These are phyloP conservation scores for Oscheius sp. DNA, from an alignment of 2,888 invertebrate genomes.

Conservation along the genomic window DNA sequence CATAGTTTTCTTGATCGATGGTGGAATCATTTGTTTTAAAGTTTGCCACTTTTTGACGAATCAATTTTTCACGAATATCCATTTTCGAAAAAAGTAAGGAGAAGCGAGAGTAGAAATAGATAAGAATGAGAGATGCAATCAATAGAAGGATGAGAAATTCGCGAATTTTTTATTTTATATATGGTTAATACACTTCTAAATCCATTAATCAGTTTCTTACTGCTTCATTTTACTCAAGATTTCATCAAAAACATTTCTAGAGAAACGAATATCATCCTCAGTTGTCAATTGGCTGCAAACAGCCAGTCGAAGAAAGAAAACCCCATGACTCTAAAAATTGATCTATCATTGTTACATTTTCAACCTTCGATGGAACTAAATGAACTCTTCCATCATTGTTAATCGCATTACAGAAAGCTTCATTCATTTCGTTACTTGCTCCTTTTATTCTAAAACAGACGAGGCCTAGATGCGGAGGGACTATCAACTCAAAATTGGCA, in stretches of 20 bases:
- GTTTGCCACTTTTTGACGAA: no score
- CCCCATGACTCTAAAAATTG: conserved; percentile 64
- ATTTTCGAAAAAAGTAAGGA: no score
- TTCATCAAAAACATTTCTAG: conserved; percentile 38
- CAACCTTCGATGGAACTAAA: conserved; percentile 71
- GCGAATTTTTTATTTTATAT: no score
- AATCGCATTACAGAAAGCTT: conserved; percentile 71
- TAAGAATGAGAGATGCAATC: no score
- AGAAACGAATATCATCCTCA: conserved; percentile 70
- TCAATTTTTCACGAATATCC: no score
- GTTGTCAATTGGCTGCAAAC: conserved; percentile 72
- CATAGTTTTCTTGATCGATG: no score
- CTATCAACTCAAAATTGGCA: conserved; percentile 82
- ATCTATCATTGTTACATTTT: background rate
- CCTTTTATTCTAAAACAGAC: conserved; percentile 86
- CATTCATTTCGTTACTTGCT: conserved; percentile 70
- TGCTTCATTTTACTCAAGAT: background rate
- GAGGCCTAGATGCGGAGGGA: conserved; percentile 87
- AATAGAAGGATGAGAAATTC: no score
- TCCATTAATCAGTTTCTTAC: no score
- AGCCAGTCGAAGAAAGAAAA: conserved; percentile 73
- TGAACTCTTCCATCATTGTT: conserved; percentile 74
- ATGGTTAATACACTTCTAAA: no score
- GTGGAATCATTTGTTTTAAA: no score
- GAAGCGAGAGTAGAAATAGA: no score